Evolutionary conservation across 2,888 invertebrate species (phyloP).

Genomic region (Quadriops clusia): DNA sequence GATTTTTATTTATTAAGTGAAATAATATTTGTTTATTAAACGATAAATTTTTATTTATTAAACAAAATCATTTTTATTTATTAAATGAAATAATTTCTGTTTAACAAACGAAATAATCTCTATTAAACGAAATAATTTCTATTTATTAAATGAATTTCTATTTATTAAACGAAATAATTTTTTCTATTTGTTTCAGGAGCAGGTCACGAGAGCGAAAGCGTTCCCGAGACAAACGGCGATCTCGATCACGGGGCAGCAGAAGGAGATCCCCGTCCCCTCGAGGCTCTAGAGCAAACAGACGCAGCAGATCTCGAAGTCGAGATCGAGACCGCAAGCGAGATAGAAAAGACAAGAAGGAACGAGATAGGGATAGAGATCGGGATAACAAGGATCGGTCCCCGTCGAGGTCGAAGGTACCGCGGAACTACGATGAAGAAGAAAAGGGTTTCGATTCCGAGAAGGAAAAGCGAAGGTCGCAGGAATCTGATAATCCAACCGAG

Average conservation of each 20-base stretch:
- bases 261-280: slow-evolving; percentile 35
- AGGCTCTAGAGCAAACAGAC: slow-evolving; percentile 24
- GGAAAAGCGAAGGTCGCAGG: slow-evolving; percentile 19
- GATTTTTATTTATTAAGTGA: too few relatives aligned
- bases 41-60: too few relatives aligned
- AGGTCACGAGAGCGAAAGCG: slow-evolving; percentile 30
- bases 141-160: too few relatives aligned
- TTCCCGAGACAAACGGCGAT: slow-evolving; percentile 36
- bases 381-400: slow-evolving; percentile 28
- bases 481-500: slow-evolving; percentile 30
- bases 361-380: slow-evolving; percentile 23
- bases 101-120: too few relatives aligned
- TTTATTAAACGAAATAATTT: too few relatives aligned
- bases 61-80: too few relatives aligned
- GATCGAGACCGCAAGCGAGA: slow-evolving; percentile 19
- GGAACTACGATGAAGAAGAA: slow-evolving; percentile 44
- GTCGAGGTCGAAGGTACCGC: slow-evolving; percentile 29
- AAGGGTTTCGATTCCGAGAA: slow-evolving; percentile 37
- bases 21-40: too few relatives aligned
- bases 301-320: slow-evolving; percentile 30
- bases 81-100: too few relatives aligned
- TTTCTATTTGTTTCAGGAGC: too few relatives aligned
- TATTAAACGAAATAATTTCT: too few relatives aligned
- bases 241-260: slow-evolving; percentile 36
- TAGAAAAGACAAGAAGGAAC: slow-evolving; percentile 22